These are phyloP conservation scores for Temnothorax unifasciatus DNA, from an alignment of 2,888 invertebrate species.

Conservation along the genomic window DNA sequence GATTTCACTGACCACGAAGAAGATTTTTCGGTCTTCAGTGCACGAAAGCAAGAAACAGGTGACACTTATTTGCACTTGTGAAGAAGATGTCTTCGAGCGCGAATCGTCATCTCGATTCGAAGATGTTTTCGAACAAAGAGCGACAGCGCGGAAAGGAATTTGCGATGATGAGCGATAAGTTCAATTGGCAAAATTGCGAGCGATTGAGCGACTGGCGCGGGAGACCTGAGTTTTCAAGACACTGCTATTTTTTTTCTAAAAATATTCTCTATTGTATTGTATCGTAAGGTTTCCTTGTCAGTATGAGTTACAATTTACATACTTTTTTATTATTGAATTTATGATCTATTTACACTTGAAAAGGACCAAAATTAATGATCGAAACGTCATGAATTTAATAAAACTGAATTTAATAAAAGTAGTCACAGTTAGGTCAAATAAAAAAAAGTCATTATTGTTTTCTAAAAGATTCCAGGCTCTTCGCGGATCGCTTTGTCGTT, in stretches of 20 bases:
- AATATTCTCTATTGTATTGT: too few relatives aligned
- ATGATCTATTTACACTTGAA: too few relatives aligned
- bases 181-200: neutral
- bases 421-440: too few relatives aligned
- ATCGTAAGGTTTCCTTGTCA: too few relatives aligned
- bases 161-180: neutral
- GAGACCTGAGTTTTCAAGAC: neutral
- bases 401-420: too few relatives aligned
- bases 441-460: neutral
- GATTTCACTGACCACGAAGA: neutral
- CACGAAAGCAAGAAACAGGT: neutral
- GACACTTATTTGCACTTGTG: neutral
- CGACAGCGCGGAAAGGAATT: neutral
- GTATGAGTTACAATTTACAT: too few relatives aligned
- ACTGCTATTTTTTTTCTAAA: neutral
- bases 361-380: too few relatives aligned
- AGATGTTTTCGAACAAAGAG: neutral
- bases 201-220: neutral
- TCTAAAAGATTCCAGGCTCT: neutral
- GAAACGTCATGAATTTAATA: too few relatives aligned
- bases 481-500: neutral
- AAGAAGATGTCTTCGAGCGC: neutral
- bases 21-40: neutral
- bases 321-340: too few relatives aligned
- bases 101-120: neutral